Percentiles rank a stretch among this genome's conserved stretches.
phyloP scores from a whole-genome alignment of 2,888 invertebrate genomes.

The Pinctada fucata region DNA sequence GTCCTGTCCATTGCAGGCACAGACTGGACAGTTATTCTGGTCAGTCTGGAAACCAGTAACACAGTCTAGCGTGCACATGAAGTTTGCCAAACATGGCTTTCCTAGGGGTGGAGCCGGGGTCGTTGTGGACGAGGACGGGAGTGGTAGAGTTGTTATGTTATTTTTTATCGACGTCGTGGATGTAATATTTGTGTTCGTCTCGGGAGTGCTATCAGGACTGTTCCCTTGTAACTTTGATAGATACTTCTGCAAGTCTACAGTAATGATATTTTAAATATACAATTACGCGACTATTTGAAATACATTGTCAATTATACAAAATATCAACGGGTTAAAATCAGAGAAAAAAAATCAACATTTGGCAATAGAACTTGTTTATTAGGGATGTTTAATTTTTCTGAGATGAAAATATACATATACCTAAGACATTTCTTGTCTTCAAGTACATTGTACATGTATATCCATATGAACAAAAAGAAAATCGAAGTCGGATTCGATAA shows the following conservation, averaged over 20 bases:
- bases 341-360: too few species aligned
- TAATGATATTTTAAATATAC: not conserved
- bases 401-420: too few species aligned
- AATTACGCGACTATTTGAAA: too few species aligned
- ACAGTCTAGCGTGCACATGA: conserved; percentile 47
- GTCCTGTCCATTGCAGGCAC: conserved; percentile 42
- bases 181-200: not conserved
- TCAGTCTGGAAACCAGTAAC: conserved; percentile 49
- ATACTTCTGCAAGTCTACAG: conserved; percentile 33
- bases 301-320: too few species aligned
- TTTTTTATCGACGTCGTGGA: not conserved
- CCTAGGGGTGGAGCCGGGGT: conserved; percentile 31
- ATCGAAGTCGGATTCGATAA: too few species aligned
- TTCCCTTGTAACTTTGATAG: conserved; percentile 26
- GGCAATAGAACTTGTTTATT: too few species aligned
- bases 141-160: not conserved
- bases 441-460: too few species aligned
- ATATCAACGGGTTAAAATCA: too few species aligned
- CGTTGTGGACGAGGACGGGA: conserved; percentile 6
- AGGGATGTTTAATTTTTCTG: too few species aligned
- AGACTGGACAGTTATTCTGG: conserved; percentile 44
- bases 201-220: conserved; percentile 1
- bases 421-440: too few species aligned
- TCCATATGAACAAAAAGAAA: too few species aligned
- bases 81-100: conserved; percentile 40